A percentile compares a stretch with the other conserved stretches of the same genome.
Conservation (phyloP, 23 tunicate species). For the Trididemnum nubilum region DNA sequence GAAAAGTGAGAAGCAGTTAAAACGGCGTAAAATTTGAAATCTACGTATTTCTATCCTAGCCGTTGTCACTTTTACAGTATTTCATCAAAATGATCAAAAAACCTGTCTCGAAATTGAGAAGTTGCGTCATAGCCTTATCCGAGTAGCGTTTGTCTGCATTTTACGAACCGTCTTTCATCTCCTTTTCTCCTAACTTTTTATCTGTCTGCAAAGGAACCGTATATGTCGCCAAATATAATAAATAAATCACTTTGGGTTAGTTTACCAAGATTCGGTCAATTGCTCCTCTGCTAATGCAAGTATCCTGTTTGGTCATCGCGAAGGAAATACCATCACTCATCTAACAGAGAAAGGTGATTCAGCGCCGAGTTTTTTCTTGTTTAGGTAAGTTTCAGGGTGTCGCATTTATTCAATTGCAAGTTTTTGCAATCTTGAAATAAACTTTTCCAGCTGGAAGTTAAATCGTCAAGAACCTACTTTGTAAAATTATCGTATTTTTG, state of each 20-base stretch:
- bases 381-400: too few relatives aligned
- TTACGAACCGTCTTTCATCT: constrained; percentile 21
- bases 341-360: too few relatives aligned
- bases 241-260: background rate
- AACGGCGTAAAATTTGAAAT: background rate
- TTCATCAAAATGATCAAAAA: constrained; percentile 13
- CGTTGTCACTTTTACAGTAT: background rate
- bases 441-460: too few relatives aligned
- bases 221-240: background rate
- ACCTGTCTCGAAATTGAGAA: background rate
- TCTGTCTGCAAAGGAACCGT: constrained; percentile 27
- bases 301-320: background rate
- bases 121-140: constrained; percentile 21
- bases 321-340: constrained; percentile 2
- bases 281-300: constrained; percentile 9
- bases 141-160: constrained; percentile 32
- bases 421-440: too few relatives aligned
- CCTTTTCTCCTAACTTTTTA: constrained; percentile 20
- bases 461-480: too few relatives aligned
- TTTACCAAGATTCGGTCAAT: background rate
- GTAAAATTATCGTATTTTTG: too few relatives aligned
- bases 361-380: too few relatives aligned
- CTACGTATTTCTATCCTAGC: background rate
- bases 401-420: too few relatives aligned
- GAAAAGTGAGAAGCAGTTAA: background rate